These are phyloP conservation scores for Brachylomia viminalis DNA, from an alignment of 2,888 invertebrate genomes.

Conservation along the genomic window DNA sequence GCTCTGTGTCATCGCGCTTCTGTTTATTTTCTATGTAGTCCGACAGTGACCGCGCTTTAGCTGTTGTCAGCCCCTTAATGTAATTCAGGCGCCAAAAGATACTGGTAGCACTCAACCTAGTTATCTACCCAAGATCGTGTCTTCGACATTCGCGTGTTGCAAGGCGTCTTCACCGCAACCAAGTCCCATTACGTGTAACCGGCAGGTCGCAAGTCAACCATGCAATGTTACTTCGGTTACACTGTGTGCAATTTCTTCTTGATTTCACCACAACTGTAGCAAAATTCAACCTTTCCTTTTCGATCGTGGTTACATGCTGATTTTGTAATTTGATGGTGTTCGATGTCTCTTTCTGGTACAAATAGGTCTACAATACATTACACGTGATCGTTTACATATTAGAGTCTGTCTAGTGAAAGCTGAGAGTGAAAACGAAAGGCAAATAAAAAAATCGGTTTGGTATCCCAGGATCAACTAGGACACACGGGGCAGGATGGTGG, in stretches of 20 bases:
- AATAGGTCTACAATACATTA: neutral
- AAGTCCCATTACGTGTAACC: constrained; percentile 12
- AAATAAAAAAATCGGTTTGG: no score
- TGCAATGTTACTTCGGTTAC: constrained; percentile 39
- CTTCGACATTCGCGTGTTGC: constrained; percentile 18
- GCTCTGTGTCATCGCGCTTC: no score
- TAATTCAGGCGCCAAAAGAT: neutral
- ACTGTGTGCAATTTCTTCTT: constrained; percentile 37
- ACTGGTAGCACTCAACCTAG: neutral
- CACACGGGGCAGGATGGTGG: no score
- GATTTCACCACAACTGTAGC: constrained; percentile 39
- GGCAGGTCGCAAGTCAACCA: constrained; percentile 49
- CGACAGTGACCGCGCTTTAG: no score
- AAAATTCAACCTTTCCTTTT: constrained; percentile 6
- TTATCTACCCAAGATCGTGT: constrained; percentile 3
- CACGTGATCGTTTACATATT: neutral
- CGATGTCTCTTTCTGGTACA: neutral
- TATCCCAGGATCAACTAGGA: no score
- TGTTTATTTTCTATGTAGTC: no score
- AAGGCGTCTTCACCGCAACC: constrained; percentile 30
- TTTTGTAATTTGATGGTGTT: neutral
- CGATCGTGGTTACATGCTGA: neutral
- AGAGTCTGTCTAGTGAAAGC: no score
- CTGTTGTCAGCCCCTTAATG: no score
- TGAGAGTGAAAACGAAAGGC: no score